A percentile compares a stretch with the other conserved stretches of the same genome.
phyloP scores from a whole-genome alignment of 2,888 invertebrate genomes.

The Corbicula japonica region DNA sequence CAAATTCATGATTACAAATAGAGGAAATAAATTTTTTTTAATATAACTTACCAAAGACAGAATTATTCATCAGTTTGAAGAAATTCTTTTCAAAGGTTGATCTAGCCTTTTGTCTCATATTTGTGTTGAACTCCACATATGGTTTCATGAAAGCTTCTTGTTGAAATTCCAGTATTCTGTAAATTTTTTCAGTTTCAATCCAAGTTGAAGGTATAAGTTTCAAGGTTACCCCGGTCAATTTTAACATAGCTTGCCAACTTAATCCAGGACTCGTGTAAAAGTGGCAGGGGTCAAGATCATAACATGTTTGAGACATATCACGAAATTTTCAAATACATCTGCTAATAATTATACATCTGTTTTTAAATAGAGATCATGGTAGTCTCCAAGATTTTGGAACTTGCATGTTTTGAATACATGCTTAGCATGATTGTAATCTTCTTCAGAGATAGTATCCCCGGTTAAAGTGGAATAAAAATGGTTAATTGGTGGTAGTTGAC shows the following conservation, averaged over 20 bases:
- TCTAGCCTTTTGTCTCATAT: constrained; percentile 70
- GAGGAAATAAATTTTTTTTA: too few relatives aligned
- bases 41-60: constrained; percentile 45
- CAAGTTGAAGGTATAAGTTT: constrained; percentile 71
- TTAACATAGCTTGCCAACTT: constrained; percentile 57
- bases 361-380: too few relatives aligned
- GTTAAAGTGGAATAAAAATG: too few relatives aligned
- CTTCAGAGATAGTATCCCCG: too few relatives aligned
- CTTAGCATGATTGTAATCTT: too few relatives aligned
- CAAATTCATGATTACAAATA: too few relatives aligned
- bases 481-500: too few relatives aligned
- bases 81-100: constrained; percentile 84
- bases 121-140: constrained; percentile 80
- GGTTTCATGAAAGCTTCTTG: constrained; percentile 80
- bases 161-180: constrained; percentile 80
- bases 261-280: constrained; percentile 80
- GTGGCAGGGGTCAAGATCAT: constrained; percentile 75
- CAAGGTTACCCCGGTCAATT: constrained; percentile 46
- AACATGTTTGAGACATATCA: constrained; percentile 49
- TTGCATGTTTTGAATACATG: too few relatives aligned
- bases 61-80: constrained; percentile 74
- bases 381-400: too few relatives aligned
- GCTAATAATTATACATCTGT: too few relatives aligned
- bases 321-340: constrained; percentile 46
- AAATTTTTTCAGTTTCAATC: constrained; percentile 74